Base-by-base conservation (phyloP, 2,113 vertebrate species). In the Cinclus mexicanus region DNA sequence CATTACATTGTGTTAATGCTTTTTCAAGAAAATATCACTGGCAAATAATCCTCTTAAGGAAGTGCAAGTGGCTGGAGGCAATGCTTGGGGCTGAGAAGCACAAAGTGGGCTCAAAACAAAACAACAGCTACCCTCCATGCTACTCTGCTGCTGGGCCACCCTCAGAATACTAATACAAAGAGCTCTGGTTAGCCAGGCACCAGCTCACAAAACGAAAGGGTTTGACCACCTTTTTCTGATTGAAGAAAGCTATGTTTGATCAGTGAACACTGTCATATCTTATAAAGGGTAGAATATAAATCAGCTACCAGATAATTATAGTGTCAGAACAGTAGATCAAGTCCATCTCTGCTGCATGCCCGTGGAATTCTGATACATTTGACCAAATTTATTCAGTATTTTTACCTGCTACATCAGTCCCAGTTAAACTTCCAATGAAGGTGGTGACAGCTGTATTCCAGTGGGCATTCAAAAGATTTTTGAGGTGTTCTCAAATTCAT, bases 41-140 rank as follows among this genome's bases (percentile, higher is more conserved):
- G 87, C 86, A 97, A 97, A 97, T 94, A 97, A 97, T 97, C 95
- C 96, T 98, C 94, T 97, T 97, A 98, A 97, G 92, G 95, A 97
- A 97, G 96, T 90, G 97, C 95, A 96, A 96, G 95, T 94, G 96
- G 94, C 98, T 97, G 64, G 93, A 98, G 98, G 98, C 95, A 74
- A 71, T 94, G 97, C 98, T 96, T 67, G 76, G 93, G 96, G 98
- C 97, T 93, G 93, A 90, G 85, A 91, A 95, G 41, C 82, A 92
- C 56, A 13, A 89, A 95, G 76, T 92, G 93, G 93, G 80, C 97
- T 93, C 68, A 87, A 90, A 97, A 83, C 76, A 79, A 93, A 97
- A 96, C 90, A 97, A 93, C 59, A 24, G 59, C 63, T 93, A 31
- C 55, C 56, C 50, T 97, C 96, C 52, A 19, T 71, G 84, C 84